These are phyloP conservation scores for Endomychus coccineus DNA, from an alignment of 2,888 invertebrate genomes.

Conservation along the genomic window DNA sequence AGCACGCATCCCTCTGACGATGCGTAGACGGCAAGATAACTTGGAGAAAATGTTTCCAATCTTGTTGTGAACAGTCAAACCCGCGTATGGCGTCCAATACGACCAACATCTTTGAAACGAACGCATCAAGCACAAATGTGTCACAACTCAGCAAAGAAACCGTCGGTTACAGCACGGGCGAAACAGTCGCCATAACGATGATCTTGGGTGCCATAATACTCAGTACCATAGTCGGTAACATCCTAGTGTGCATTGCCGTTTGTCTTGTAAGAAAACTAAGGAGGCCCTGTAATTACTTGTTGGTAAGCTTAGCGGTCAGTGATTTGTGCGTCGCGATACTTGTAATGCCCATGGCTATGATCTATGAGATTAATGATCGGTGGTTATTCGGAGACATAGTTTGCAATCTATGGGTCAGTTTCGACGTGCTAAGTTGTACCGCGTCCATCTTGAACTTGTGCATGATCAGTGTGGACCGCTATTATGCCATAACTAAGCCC, in stretches of 20 bases:
- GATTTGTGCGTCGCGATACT: conserved; percentile 92
- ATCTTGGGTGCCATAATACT: conserved; percentile 68
- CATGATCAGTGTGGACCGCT: conserved; percentile 95
- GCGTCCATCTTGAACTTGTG: conserved; percentile 98
- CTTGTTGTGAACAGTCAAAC: too few relatives aligned
- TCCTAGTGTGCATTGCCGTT: conserved; percentile 91
- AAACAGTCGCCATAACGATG: conserved; percentile 63
- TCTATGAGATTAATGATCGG: conserved; percentile 84
- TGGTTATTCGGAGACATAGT: conserved; percentile 91
- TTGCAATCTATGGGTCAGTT: conserved; percentile 94
- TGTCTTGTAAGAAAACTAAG: conserved; percentile 87
- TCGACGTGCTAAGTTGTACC: conserved; percentile 94
- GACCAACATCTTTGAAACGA: too few relatives aligned
- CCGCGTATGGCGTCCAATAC: too few relatives aligned
- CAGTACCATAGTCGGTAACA: conserved; percentile 80
- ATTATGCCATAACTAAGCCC: conserved; percentile 87
- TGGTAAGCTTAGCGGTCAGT: conserved; percentile 92
- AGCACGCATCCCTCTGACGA: too few relatives aligned
- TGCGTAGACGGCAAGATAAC: too few relatives aligned
- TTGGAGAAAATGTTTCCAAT: too few relatives aligned
- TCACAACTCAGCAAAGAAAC: conserved; percentile 21
- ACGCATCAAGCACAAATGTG: too few relatives aligned
- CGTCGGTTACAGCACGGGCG: conserved; percentile 34
- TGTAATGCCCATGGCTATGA: conserved; percentile 96
- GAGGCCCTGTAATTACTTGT: conserved; percentile 82